phyloP scores from a whole-genome alignment of 2,797 vertebrate species.

The Coranthus polyacanthus region DNA sequence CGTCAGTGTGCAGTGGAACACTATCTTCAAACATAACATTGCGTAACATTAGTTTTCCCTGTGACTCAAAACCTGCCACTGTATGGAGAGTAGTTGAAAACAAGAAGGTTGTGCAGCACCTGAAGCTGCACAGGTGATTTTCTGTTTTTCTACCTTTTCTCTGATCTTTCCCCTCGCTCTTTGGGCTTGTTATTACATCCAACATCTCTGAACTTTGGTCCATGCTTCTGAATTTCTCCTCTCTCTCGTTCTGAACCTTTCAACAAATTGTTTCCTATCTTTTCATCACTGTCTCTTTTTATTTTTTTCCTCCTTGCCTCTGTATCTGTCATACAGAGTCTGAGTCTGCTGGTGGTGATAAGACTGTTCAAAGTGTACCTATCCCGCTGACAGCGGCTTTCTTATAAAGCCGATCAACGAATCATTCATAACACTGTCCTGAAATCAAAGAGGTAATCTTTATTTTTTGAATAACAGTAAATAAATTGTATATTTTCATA shows the following conservation, averaged over 20 bases:
- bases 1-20: too few species aligned
- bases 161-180: constrained; percentile 16
- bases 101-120: not conserved
- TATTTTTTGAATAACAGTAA: constrained; percentile 13
- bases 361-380: constrained; percentile 30
- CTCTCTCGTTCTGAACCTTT: constrained; percentile 13
- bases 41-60: too few species aligned
- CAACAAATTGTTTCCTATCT: constrained; percentile 43
- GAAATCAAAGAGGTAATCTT: not conserved
- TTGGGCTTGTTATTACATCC: constrained; percentile 37
- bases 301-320: not conserved
- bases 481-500: too few species aligned
- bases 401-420: not conserved
- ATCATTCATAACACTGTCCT: constrained; percentile 4
- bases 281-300: constrained; percentile 23
- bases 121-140: constrained; percentile 11
- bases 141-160: constrained; percentile 17
- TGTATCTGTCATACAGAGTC: constrained; percentile 31
- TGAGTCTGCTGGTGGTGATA: constrained; percentile 28
- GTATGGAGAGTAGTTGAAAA: not conserved
- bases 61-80: not conserved
- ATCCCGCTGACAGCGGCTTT: constrained; percentile 24
- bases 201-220: constrained; percentile 24
- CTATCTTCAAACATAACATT: too few species aligned
- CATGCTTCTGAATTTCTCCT: constrained; percentile 11